Base-by-base conservation (phyloP, 2,797 vertebrate species). In the Luscinia luscinia region DNA sequence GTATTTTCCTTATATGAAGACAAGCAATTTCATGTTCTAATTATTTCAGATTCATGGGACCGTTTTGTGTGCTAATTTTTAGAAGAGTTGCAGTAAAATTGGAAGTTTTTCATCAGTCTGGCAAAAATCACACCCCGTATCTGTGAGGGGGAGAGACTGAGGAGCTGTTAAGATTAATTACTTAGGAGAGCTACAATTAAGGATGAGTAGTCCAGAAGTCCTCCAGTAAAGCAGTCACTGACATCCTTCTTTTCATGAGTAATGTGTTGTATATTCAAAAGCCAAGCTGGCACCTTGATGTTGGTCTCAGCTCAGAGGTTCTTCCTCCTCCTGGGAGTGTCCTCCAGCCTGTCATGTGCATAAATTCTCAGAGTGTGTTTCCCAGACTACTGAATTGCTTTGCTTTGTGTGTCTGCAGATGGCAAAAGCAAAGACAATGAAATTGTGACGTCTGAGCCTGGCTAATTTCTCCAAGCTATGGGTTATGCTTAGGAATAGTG, bases 121-220 rank as follows among this genome's bases (percentile, higher is more conserved):
- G 76, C 54, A 68, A 61, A 95, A 93, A 78, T 89, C 85, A 57
- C 89, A 76, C 61, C 30, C 34, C 6, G 0, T 24, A 28, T 92
- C 66, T 76, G 34, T 67, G 59, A 59, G 73, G 62, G 40, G 74
- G 62, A 89, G 79, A 89, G 62, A 52, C 9, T 17, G 76, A 96
- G 58, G 76, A 85, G 73, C 92, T 94, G 66, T 80, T 81, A n/a
- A 81, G 73, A 69, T 94, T 94, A 89, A 91, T 95, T 87, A 81
- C 14, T 69, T 70, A 49, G 78, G 43, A 84, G 52, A 69, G 32
- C 78, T 84, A 7, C 85, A 95, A 92, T 96, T 96, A 94, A 94
- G 61, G 79, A 87, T 96, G 95, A 96, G 91, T 40, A 41, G 89
- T 46, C 93, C 84, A 49, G 88, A 94, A 94, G 80, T 80, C 88